Conservation (phyloP, 2,797 vertebrate species). For the Salarias fasciatus region DNA sequence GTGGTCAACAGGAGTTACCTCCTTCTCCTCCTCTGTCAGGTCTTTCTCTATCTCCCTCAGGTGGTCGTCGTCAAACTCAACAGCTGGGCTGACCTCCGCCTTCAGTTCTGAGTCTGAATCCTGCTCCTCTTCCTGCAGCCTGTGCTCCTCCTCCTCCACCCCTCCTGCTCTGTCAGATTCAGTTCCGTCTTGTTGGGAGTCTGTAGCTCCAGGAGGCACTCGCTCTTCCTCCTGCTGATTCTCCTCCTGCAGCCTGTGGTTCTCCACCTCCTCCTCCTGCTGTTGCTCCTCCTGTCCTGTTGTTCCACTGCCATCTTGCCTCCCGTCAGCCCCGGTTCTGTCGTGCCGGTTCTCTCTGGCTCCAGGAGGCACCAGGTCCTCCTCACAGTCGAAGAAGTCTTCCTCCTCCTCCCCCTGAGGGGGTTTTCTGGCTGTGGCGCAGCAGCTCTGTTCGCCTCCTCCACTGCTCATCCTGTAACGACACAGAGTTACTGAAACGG, state of each 20-base stretch:
- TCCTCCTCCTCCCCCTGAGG: background rate
- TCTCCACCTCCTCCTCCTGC: conserved; percentile 53
- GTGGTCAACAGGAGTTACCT: conserved; percentile 80
- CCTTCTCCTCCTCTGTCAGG: conserved; percentile 90
- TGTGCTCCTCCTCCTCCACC: conserved; percentile 5
- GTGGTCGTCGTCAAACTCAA: conserved; percentile 88
- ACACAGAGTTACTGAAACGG: too few species aligned
- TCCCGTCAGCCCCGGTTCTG: too few species aligned
- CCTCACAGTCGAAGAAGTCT: background rate
- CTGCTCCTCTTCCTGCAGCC: conserved; percentile 38
- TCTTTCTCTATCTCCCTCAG: conserved; percentile 89
- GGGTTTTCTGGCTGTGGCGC: background rate
- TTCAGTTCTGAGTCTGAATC: conserved; percentile 70
- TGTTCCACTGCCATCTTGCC: background rate
- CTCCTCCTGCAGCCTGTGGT: conserved; percentile 43
- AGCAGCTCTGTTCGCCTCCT: background rate
- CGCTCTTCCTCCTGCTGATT: conserved; percentile 18
- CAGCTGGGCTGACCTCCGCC: conserved; percentile 54
- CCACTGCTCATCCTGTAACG: conserved; percentile 39
- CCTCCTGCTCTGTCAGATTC: background rate
- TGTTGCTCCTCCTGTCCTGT: background rate
- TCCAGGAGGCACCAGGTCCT: too few species aligned
- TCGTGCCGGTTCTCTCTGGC: background rate
- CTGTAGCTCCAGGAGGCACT: too few species aligned
- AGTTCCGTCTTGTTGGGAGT: background rate